Percentiles rank a stretch among this genome's conserved stretches.
These are phyloP conservation scores for Clistopyga incitator DNA, from an alignment of 2,888 invertebrate genomes.

Conservation along the genomic window DNA sequence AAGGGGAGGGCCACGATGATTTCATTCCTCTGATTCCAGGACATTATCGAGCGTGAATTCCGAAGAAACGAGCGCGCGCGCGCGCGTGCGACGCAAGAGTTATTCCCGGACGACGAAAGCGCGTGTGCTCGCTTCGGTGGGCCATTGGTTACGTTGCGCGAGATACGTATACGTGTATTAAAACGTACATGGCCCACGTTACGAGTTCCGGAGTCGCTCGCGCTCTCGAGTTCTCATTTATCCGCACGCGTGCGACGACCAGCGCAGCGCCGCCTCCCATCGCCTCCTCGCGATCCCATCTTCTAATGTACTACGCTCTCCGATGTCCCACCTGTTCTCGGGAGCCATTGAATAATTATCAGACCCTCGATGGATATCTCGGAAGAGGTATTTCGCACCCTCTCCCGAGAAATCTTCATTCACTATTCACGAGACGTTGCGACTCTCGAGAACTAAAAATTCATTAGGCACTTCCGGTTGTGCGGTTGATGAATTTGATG, in stretches of 20 bases:
- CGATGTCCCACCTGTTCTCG: constrained; percentile 19
- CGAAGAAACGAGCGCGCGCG: constrained; percentile 40
- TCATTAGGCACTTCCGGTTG: background rate
- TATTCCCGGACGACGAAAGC: constrained; percentile 52
- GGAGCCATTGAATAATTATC: constrained; percentile 20
- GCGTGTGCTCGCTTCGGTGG: constrained; percentile 20
- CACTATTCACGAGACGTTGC: background rate
- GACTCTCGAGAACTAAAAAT: background rate
- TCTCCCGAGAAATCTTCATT: constrained; percentile 9
- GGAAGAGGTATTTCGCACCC: constrained; percentile 1
- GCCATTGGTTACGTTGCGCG: constrained; percentile 3
- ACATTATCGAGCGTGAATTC: constrained; percentile 68
- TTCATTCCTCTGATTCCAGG: constrained; percentile 69
- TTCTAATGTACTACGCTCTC: background rate
- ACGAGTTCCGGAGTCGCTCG: constrained; percentile 19
- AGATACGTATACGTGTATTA: background rate
- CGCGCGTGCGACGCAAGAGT: constrained; percentile 50
- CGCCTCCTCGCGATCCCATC: no score
- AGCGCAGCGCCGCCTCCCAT: no score
- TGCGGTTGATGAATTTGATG: no score
- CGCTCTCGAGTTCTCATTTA: background rate
- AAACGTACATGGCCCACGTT: background rate
- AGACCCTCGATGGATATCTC: background rate
- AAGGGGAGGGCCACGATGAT: constrained; percentile 57
- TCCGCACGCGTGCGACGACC: background rate